phyloP scores from a whole-genome alignment of 1,140 invertebrate genomes.

The Teleogryllus occipitalis region DNA sequence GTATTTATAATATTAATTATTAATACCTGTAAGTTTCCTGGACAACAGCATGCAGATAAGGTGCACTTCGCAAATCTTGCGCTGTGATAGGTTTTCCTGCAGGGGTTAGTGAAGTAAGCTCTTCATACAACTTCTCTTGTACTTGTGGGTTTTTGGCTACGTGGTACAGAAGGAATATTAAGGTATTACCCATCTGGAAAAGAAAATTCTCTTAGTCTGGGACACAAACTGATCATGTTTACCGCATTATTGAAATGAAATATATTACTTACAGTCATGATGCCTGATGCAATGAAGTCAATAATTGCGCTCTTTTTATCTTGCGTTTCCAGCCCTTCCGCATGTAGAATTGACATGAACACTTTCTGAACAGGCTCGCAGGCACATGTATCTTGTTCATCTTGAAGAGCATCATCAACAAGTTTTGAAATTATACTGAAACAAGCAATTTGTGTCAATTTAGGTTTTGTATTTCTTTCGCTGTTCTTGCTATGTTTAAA shows the following conservation, averaged over 20 bases:
- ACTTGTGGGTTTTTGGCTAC: constrained; percentile 58
- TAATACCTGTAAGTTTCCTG: constrained; percentile 66
- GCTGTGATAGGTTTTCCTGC: constrained; percentile 47
- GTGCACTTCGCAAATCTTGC: constrained; percentile 53
- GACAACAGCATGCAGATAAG: constrained; percentile 76
- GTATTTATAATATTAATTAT: background rate
- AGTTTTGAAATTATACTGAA: constrained; percentile 67
- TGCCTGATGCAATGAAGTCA: constrained; percentile 78
- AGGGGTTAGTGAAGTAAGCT: constrained; percentile 50
- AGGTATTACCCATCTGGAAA: constrained; percentile 66
- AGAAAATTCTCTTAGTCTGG: constrained; percentile 10
- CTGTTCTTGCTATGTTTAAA: background rate
- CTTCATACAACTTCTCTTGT: constrained; percentile 66
- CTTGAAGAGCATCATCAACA: constrained; percentile 53
- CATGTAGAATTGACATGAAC: constrained; percentile 63
- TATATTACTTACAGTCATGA: constrained; percentile 58
- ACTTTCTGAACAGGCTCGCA: constrained; percentile 56
- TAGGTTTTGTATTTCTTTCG: too few relatives aligned
- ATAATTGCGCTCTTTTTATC: constrained; percentile 79
- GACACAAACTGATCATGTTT: background rate
- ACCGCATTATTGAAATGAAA: background rate
- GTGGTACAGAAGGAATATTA: constrained; percentile 69
- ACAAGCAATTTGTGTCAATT: background rate
- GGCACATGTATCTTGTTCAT: constrained; percentile 38
- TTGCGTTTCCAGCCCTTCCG: constrained; percentile 58